Conservation (phyloP, 2,888 invertebrate genomes). For the Synergus umbraculus region DNA sequence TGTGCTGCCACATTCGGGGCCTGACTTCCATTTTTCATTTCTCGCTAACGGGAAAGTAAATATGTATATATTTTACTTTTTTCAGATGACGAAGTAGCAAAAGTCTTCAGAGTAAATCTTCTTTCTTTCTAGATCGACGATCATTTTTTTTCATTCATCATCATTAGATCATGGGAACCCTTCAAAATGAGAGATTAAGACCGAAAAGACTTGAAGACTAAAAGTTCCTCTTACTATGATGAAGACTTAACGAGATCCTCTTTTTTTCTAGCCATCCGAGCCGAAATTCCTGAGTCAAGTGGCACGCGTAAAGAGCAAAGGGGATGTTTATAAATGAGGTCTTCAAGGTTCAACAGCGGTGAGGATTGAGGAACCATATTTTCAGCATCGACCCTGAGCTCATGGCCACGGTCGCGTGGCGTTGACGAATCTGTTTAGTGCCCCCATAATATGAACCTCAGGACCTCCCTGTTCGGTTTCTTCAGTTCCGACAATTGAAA, state of each 20-base stretch:
- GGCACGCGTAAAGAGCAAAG: constrained; percentile 48
- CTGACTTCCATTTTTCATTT: not conserved
- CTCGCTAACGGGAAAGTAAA: not conserved
- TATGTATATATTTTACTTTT: too few species aligned
- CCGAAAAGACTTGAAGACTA: not conserved
- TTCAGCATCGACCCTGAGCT: constrained; percentile 52
- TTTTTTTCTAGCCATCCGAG: not conserved
- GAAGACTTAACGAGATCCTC: constrained; percentile 9
- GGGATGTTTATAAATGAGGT: constrained; percentile 47
- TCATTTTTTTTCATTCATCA: not conserved
- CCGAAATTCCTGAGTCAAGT: constrained; percentile 41
- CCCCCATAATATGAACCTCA: constrained; percentile 41
- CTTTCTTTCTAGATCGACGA: not conserved
- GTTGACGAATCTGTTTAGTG: constrained; percentile 66
- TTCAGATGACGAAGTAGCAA: too few species aligned
- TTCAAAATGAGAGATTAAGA: not conserved
- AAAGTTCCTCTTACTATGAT: not conserved
- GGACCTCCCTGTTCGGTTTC: constrained; percentile 39
- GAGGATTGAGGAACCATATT: constrained; percentile 46
- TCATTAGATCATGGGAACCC: not conserved
- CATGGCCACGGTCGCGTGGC: constrained; percentile 69
- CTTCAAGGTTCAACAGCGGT: constrained; percentile 48
- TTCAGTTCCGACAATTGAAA: constrained; percentile 43
- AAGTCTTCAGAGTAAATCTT: too few species aligned
- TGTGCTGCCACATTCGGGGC: not conserved